Conservation (phyloP, 2,797 vertebrate species). For the Chelmon rostratus region DNA sequence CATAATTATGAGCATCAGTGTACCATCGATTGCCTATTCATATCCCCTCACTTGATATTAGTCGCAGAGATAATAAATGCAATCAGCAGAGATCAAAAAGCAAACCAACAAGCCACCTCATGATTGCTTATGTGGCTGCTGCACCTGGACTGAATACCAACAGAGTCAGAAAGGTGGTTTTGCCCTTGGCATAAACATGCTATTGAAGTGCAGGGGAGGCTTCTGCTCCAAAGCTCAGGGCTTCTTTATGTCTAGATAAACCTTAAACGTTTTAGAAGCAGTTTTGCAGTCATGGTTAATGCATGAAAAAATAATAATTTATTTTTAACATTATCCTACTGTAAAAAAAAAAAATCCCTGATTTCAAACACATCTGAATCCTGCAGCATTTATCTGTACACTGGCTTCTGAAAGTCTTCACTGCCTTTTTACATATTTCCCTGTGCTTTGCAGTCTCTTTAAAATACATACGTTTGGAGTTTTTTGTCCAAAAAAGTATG, state of each 20-base stretch:
- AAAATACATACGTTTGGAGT: conserved; percentile 21
- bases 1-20: conserved; percentile 55
- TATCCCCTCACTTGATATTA: conserved; percentile 57
- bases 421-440: conserved; percentile 22
- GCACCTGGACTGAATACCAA: conserved; percentile 71
- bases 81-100: conserved; percentile 70
- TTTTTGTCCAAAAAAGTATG: conserved; percentile 34
- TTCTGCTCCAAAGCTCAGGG: conserved; percentile 69
- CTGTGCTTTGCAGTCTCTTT: conserved; percentile 3
- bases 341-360: conserved; percentile 6
- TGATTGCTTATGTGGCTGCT: conserved; percentile 68
- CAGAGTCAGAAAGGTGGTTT: conserved; percentile 51
- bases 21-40: conserved; percentile 54
- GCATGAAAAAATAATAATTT: conserved; percentile 52
- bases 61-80: conserved; percentile 67
- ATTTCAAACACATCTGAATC: conserved; percentile 36
- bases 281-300: conserved; percentile 47
- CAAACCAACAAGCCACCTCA: conserved; percentile 64
- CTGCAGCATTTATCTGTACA: conserved; percentile 40
- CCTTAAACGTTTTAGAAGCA: conserved; percentile 44
- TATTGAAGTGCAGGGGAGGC: conserved; percentile 63
- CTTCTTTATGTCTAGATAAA: conserved; percentile 62
- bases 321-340: conserved; percentile 44
- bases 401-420: conserved; percentile 38
- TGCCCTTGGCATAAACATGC: conserved; percentile 70